A percentile compares a stretch with the other conserved stretches of the same genome.
Conservation (phyloP, 2,797 vertebrate species). For the Urophycis tenuis region DNA sequence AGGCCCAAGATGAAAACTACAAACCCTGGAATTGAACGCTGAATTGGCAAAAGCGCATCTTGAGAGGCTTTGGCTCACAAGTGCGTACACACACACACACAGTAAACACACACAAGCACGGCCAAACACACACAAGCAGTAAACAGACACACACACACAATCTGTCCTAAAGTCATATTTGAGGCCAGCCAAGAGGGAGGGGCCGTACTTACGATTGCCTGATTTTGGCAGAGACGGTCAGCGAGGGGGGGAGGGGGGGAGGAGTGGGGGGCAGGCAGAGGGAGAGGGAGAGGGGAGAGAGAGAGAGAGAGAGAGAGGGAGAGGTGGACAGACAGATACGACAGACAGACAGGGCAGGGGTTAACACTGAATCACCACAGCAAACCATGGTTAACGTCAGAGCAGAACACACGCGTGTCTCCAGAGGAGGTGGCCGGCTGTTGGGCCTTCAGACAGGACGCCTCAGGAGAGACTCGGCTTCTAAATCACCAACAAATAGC, state of each 20-base stretch:
- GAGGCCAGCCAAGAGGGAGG: slow-evolving; percentile 46
- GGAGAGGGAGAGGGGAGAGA: slow-evolving; percentile 34
- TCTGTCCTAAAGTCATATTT: slow-evolving; percentile 52
- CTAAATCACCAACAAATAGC: background rate
- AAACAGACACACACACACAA: slow-evolving; percentile 26
- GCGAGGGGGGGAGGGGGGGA: slow-evolving; percentile 32
- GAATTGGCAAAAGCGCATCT: background rate
- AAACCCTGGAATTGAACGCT: background rate
- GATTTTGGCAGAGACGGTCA: slow-evolving; percentile 59
- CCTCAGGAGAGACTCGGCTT: background rate
- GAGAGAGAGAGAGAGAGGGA: slow-evolving; percentile 30
- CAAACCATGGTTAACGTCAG: slow-evolving; percentile 61
- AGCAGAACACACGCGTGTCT: slow-evolving; percentile 31
- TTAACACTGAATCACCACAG: slow-evolving; percentile 67
- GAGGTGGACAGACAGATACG: background rate
- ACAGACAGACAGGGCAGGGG: slow-evolving; percentile 61
- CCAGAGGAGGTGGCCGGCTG: background rate
- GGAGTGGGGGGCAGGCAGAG: slow-evolving; percentile 24
- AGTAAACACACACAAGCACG: background rate
- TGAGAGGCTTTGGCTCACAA: too few species aligned
- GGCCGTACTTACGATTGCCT: slow-evolving; percentile 75
- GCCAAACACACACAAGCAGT: background rate
- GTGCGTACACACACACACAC: background rate
- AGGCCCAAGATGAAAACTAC: background rate
- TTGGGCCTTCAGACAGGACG: background rate